phyloP scores from a whole-genome alignment of 1,140 invertebrate species.

The Lepeophtheirus salmonis region DNA sequence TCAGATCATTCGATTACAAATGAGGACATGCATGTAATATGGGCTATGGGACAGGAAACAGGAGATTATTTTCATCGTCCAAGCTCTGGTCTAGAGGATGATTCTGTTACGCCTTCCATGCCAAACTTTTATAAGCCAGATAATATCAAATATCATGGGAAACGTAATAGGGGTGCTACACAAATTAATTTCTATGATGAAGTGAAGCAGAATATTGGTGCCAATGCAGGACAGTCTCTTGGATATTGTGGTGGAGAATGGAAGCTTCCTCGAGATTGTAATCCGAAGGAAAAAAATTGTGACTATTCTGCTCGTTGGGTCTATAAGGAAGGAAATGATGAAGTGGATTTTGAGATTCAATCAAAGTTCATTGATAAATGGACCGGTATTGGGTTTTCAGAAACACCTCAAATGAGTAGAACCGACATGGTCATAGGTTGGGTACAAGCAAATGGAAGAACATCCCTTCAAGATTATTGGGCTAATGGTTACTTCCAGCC shows the following conservation, averaged over 20 bases:
- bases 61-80: constrained; percentile 51
- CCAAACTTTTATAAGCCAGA: constrained; percentile 63
- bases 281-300: constrained; percentile 42
- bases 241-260: constrained; percentile 48
- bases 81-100: constrained; percentile 43
- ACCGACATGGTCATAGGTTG: constrained; percentile 64
- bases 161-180: constrained; percentile 42
- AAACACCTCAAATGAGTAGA: constrained; percentile 51
- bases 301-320: constrained; percentile 69
- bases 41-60: constrained; percentile 66
- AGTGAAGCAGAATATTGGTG: constrained; percentile 20
- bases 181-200: constrained; percentile 66
- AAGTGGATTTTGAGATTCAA: constrained; percentile 64
- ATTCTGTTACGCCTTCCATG: constrained; percentile 32
- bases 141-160: constrained; percentile 82
- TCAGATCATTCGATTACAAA: constrained; percentile 65
- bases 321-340: constrained; percentile 50
- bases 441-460: constrained; percentile 50
- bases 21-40: constrained; percentile 73
- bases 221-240: constrained; percentile 15
- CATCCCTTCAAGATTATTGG: constrained; percentile 73
- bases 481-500: constrained; percentile 38
- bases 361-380: constrained; percentile 60
- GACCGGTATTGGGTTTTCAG: constrained; percentile 83
- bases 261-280: constrained; percentile 50